Conservation (phyloP, 2,888 invertebrate genomes). For the Nephrotoma guestfalica region DNA sequence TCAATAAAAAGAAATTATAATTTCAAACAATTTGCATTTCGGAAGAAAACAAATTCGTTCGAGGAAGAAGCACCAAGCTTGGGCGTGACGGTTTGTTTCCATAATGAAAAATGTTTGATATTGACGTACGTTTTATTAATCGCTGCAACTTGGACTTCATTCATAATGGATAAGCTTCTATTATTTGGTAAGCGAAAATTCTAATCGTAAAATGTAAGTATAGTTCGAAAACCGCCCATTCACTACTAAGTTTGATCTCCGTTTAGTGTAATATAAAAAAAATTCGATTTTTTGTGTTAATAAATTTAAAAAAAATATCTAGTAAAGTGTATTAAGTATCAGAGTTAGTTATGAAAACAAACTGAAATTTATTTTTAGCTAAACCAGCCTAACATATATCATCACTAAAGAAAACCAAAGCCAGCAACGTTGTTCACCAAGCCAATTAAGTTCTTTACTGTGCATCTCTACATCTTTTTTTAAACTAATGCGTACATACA, state of each 20-base stretch:
- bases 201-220: neutral
- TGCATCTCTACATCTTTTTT: neutral
- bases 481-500: neutral
- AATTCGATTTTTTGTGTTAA: neutral
- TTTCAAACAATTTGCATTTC: too few relatives aligned
- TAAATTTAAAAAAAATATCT: neutral
- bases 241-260: neutral
- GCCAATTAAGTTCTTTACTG: constrained; percentile 13
- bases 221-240: neutral
- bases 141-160: too few relatives aligned
- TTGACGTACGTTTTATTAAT: too few relatives aligned
- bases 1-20: too few relatives aligned
- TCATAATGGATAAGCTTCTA: neutral
- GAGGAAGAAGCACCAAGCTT: too few relatives aligned
- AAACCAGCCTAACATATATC: constrained; percentile 30
- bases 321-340: neutral
- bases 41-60: too few relatives aligned
- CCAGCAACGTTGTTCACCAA: constrained; percentile 15
- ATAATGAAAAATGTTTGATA: too few relatives aligned
- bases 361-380: constrained; percentile 17
- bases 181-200: neutral
- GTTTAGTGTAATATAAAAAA: neutral
- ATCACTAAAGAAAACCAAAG: constrained; percentile 23
- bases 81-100: too few relatives aligned
- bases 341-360: neutral